phyloP scores from a whole-genome alignment of 2,113 vertebrate species.

The Pavo muticus region DNA sequence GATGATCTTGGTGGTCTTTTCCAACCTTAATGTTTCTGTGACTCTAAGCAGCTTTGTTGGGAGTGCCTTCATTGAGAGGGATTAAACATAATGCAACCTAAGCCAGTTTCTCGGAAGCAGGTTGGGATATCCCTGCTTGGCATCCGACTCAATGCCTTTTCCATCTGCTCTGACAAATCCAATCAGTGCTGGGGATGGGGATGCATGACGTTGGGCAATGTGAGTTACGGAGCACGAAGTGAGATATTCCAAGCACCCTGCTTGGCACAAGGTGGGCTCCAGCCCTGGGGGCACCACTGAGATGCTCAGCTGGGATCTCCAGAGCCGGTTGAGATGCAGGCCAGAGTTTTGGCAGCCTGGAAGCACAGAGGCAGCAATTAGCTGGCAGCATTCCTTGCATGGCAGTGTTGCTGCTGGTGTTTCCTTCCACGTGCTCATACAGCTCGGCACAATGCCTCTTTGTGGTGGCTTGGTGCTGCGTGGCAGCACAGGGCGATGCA shows the following conservation, averaged over 20 bases:
- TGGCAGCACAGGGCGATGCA: neutral
- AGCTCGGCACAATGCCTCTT: neutral
- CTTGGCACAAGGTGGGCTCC: neutral
- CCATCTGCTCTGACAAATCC: constrained; percentile 54
- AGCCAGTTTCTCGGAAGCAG: constrained; percentile 31
- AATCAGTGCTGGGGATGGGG: neutral
- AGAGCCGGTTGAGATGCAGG: neutral
- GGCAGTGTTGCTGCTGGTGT: neutral
- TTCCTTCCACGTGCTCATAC: neutral
- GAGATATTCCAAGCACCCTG: neutral
- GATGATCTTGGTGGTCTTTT: no score
- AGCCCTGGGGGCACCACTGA: neutral
- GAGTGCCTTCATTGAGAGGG: constrained; percentile 43
- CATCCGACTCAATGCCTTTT: neutral
- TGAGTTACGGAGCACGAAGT: fast-evolving
- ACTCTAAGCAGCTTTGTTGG: neutral
- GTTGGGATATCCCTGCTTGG: neutral
- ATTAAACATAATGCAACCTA: constrained; percentile 31
- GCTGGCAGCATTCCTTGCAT: neutral
- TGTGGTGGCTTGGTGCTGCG: neutral
- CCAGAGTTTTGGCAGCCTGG: neutral
- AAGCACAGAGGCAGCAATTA: neutral
- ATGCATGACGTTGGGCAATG: fast-evolving
- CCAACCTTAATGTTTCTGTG: no score
- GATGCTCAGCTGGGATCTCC: neutral